Evolutionary conservation across 1,140 invertebrate genomes (phyloP).

Genomic region (Hyles vespertilio): DNA sequence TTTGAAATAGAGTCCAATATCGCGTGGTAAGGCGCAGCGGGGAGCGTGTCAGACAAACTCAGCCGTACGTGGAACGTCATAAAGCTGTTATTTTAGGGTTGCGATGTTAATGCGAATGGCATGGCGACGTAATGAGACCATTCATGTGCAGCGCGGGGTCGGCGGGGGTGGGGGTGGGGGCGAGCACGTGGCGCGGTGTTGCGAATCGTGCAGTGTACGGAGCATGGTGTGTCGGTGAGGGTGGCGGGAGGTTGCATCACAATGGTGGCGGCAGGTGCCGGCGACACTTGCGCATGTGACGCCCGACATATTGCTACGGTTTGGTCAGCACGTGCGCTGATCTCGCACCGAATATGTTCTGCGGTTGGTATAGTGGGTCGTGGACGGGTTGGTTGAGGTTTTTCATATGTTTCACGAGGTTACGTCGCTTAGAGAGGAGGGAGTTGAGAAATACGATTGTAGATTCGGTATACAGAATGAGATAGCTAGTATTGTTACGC

Average conservation of each 20-base stretch:
- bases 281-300: neutral
- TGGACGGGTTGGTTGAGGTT: too few species aligned
- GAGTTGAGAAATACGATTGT: too few species aligned
- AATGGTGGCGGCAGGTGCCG: constrained; percentile 4
- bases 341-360: neutral
- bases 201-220: constrained; percentile 8
- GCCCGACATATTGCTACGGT: neutral
- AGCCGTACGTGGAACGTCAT: neutral
- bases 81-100: neutral
- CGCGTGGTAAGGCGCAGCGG: too few species aligned
- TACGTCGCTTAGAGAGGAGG: too few species aligned
- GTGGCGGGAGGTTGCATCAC: neutral
- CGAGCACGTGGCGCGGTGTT: constrained; percentile 21
- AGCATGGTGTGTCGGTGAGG: neutral
- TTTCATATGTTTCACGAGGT: too few species aligned
- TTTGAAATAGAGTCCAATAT: too few species aligned
- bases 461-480: too few species aligned
- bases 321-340: neutral
- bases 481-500: too few species aligned
- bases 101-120: constrained; percentile 14
- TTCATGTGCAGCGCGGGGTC: constrained; percentile 14
- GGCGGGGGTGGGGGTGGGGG: neutral
- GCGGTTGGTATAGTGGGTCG: too few species aligned
- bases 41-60: neutral
- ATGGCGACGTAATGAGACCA: constrained; percentile 19